These are phyloP conservation scores for Cossypha caffra DNA, from an alignment of 2,797 vertebrate genomes.

Conservation along the genomic window DNA sequence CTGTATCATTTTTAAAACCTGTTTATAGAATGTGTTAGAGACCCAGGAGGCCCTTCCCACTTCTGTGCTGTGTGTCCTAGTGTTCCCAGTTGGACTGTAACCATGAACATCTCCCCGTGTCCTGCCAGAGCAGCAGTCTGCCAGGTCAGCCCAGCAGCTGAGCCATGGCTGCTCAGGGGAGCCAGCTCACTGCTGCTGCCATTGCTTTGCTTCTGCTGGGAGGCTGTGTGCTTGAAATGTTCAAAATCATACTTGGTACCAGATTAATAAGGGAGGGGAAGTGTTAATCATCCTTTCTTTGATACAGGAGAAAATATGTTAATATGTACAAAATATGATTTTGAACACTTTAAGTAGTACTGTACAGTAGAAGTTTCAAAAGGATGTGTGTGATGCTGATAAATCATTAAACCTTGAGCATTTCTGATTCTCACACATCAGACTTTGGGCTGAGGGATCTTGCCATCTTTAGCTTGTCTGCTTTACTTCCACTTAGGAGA, in stretches of 20 bases:
- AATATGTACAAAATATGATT: neutral
- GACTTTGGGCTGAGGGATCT: neutral
- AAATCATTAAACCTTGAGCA: neutral
- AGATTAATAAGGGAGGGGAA: neutral
- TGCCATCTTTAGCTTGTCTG: neutral
- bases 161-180: neutral
- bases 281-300: neutral
- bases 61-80: neutral
- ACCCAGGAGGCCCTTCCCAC: neutral
- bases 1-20: neutral
- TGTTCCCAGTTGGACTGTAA: neutral
- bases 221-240: fast-evolving
- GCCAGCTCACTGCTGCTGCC: neutral
- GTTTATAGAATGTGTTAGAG: neutral
- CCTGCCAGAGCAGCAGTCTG: neutral
- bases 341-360: neutral
- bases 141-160: neutral
- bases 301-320: neutral
- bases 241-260: neutral
- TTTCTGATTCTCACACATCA: neutral
- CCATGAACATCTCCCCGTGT: fast-evolving
- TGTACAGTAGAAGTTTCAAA: neutral
- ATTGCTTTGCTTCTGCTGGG: neutral
- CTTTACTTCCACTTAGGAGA: neutral
- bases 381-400: neutral